Evolutionary conservation across 2,888 invertebrate species (phyloP).

Genomic region (Epirrhoe tristata): DNA sequence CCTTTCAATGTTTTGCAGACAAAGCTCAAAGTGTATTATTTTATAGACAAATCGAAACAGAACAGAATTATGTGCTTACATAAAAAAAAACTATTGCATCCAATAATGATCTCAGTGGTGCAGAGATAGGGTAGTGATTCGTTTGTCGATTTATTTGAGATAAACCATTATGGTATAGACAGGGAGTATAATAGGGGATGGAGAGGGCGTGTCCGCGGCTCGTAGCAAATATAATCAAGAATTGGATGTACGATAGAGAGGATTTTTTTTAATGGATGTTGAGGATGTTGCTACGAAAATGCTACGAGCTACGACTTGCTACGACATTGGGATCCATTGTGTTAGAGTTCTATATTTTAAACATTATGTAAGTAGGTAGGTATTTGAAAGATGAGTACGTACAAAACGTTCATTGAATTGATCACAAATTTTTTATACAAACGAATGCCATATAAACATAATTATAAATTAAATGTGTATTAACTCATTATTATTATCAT

Average conservation of each 20-base stretch:
- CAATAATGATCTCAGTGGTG: constrained; percentile 32
- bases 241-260: constrained; percentile 57
- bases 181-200: constrained; percentile 80
- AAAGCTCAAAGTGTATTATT: constrained; percentile 85
- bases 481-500: too few relatives aligned
- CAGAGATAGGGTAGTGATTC: constrained; percentile 46
- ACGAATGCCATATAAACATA: too few relatives aligned
- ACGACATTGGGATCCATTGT: not conserved
- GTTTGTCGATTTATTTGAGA: constrained; percentile 42
- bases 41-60: constrained; percentile 79
- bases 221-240: constrained; percentile 84
- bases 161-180: constrained; percentile 56
- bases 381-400: too few relatives aligned
- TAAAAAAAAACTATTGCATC: constrained; percentile 44
- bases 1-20: constrained; percentile 78
- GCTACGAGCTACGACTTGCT: constrained; percentile 26
- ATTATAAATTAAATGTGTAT: too few relatives aligned
- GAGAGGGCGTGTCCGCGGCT: constrained; percentile 80
- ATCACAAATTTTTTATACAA: too few relatives aligned
- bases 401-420: too few relatives aligned
- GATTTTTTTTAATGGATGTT: constrained; percentile 5
- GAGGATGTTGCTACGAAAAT: constrained; percentile 5
- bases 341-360: not conserved
- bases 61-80: constrained; percentile 64
- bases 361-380: too few relatives aligned